Conservation (phyloP, 30 jellyfish, hydroid and myxozoan genomes). For the Hydra vulgaris region DNA sequence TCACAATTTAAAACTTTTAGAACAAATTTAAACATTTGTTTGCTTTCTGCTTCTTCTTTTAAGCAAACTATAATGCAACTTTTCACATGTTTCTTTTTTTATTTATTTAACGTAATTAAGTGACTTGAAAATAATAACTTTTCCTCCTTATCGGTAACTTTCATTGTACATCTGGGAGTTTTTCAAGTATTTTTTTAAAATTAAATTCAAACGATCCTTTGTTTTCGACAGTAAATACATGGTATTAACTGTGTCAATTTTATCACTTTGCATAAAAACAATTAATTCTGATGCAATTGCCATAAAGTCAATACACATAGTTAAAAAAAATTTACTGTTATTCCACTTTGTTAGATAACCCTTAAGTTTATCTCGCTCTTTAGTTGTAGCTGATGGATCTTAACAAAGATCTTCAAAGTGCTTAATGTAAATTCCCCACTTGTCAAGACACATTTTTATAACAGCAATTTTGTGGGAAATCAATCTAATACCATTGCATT, state of each 20-base stretch:
- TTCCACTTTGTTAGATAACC: neutral
- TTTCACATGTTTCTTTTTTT: neutral
- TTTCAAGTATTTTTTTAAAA: neutral
- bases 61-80: neutral
- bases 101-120: neutral
- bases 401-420: neutral
- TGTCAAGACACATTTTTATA: neutral
- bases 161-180: neutral
- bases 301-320: neutral
- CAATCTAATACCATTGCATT: conserved; percentile 24
- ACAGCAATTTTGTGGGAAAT: conserved; percentile 14
- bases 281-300: neutral
- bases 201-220: conserved; percentile 1
- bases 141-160: neutral
- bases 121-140: neutral
- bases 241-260: neutral
- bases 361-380: neutral
- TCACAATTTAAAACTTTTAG: conserved; percentile 5
- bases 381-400: neutral
- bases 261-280: neutral
- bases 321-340: neutral
- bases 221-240: neutral
- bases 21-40: neutral
- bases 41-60: conserved; percentile 16
- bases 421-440: neutral